Evolutionary conservation across 2,113 vertebrate species (phyloP).

Genomic region (Marcusenius ussheri): DNA sequence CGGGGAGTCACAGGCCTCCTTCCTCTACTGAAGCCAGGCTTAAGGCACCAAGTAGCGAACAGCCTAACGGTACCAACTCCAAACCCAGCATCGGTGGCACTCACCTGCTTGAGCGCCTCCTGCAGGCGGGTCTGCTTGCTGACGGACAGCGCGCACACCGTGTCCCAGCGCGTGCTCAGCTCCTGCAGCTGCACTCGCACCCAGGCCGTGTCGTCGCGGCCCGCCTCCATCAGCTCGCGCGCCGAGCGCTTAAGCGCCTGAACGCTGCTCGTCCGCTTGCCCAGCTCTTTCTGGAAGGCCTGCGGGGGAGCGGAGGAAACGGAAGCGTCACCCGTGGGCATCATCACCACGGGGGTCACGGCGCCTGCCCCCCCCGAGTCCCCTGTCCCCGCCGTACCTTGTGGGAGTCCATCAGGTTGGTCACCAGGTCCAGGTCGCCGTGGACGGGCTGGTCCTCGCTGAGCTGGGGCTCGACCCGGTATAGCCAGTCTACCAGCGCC

Average conservation of each 20-base stretch:
- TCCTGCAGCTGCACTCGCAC: slow-evolving; percentile 96
- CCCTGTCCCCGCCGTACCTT: slow-evolving; percentile 66
- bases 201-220: slow-evolving; percentile 90
- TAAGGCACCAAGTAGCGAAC: not conserved
- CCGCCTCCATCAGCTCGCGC: slow-evolving; percentile 86
- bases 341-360: not conserved
- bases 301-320: slow-evolving; percentile 34
- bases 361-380: not conserved
- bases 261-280: slow-evolving; percentile 85
- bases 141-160: slow-evolving; percentile 87
- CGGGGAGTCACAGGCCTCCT: not conserved
- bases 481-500: slow-evolving; percentile 93
- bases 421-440: slow-evolving; percentile 91
- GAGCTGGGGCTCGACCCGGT: slow-evolving; percentile 90
- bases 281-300: slow-evolving; percentile 96
- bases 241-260: slow-evolving; percentile 91
- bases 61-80: not conserved
- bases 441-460: slow-evolving; percentile 93
- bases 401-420: slow-evolving; percentile 96
- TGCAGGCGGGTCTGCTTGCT: slow-evolving; percentile 90
- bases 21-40: not conserved
- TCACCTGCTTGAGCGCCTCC: slow-evolving; percentile 87
- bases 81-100: not conserved
- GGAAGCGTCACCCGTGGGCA: not conserved
- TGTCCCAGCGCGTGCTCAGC: slow-evolving; percentile 94